A percentile compares a stretch with the other conserved stretches of the same genome.
phyloP scores from a whole-genome alignment of 2,797 vertebrate species.

The Cirrhinus molitorella region DNA sequence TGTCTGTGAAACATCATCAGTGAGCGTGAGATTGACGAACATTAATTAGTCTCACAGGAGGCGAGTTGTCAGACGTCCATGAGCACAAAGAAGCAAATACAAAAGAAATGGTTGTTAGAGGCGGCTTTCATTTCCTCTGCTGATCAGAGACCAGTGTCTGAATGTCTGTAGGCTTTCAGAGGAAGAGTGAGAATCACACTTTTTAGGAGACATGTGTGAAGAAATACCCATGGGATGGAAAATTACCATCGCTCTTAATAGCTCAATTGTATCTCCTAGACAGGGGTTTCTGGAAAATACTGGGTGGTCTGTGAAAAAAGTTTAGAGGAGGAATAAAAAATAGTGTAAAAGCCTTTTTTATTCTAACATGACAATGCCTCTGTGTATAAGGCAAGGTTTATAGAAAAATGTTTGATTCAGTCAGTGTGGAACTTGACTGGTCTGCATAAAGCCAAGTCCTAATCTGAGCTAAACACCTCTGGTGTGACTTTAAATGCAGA shows the following conservation, averaged over 20 bases:
- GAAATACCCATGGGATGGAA: neutral
- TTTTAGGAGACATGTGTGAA: neutral
- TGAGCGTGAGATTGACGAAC: constrained; percentile 41
- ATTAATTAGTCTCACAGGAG: constrained; percentile 64
- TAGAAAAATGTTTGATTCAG: too few relatives aligned
- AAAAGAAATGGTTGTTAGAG: constrained; percentile 35
- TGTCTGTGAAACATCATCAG: constrained; percentile 46
- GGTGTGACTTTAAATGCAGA: too few relatives aligned
- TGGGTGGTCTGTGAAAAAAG: neutral
- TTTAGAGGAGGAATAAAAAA: neutral
- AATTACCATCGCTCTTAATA: neutral
- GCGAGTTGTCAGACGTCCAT: constrained; percentile 58
- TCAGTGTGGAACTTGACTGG: too few relatives aligned
- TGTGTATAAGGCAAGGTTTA: too few relatives aligned
- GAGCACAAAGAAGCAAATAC: constrained; percentile 58
- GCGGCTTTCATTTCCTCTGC: constrained; percentile 6
- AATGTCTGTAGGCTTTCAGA: neutral
- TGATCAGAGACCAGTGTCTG: neutral
- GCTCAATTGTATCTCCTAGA: neutral
- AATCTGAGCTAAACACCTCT: too few relatives aligned
- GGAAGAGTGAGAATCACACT: neutral
- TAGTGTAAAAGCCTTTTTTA: too few relatives aligned
- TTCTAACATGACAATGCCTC: too few relatives aligned
- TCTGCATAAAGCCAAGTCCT: too few relatives aligned
- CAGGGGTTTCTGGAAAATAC: neutral